Percentiles rank a stretch among this genome's conserved stretches.
phyloP scores from a whole-genome alignment of 2,113 vertebrate genomes.

The Amphiprion percula region DNA sequence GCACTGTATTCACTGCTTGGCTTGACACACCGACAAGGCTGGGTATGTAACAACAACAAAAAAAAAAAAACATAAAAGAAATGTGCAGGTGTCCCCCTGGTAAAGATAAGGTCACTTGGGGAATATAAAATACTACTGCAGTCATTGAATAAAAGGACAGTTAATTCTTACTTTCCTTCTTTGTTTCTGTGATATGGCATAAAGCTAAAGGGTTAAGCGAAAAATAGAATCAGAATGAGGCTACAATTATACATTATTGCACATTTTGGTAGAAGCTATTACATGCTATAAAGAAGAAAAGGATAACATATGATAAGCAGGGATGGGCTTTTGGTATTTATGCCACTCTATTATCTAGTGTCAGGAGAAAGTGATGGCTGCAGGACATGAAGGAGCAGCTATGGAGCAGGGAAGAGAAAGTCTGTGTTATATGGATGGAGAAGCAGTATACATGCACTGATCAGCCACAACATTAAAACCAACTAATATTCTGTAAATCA shows the following conservation, averaged over 20 bases:
- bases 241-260: not conserved
- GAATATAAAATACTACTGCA: not conserved
- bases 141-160: not conserved
- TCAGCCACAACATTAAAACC: not conserved
- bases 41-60: not conserved
- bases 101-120: not conserved
- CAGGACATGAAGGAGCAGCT: not conserved
- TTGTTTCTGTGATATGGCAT: not conserved
- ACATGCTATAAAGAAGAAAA: constrained; percentile 24
- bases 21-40: not conserved
- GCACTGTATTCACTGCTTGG: not conserved
- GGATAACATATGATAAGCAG: constrained; percentile 29
- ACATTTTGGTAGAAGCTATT: constrained; percentile 32
- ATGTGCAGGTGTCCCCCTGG: not conserved
- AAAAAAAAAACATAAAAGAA: not conserved
- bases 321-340: constrained; percentile 30
- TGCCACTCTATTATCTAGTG: constrained; percentile 18
- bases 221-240: not conserved
- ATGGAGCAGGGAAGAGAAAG: not conserved
- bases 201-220: not conserved
- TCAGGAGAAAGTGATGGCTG: constrained; percentile 25
- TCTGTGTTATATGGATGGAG: not conserved
- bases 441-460: not conserved
- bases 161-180: not conserved
- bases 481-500: too few relatives aligned